These are phyloP conservation scores for Oplegnathus fasciatus DNA, from an alignment of 2,113 vertebrate genomes.

Conservation along the genomic window DNA sequence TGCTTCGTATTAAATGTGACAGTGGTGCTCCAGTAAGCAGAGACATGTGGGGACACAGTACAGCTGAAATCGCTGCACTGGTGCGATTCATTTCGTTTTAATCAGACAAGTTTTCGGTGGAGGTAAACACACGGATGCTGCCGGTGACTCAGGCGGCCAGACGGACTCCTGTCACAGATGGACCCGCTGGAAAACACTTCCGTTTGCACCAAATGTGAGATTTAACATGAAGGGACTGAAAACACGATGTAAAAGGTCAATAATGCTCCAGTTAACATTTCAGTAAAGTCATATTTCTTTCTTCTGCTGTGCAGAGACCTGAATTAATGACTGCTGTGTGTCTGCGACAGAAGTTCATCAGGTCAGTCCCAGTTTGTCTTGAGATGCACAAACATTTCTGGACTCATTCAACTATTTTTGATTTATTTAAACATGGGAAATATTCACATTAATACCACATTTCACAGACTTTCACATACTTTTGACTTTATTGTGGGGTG, in stretches of 20 bases:
- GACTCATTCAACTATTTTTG: no score
- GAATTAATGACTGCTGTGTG: no score
- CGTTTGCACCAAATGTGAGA: neutral
- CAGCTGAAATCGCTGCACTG: rapidly evolving
- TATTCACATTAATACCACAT: no score
- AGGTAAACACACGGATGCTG: slow-evolving; percentile 29
- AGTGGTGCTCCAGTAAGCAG: no score
- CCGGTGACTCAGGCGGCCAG: neutral
- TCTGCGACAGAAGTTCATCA: no score
- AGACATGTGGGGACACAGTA: neutral
- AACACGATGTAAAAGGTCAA: rapidly evolving
- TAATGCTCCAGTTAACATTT: neutral
- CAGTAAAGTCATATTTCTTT: no score
- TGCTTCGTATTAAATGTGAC: rapidly evolving
- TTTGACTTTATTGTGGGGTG: no score
- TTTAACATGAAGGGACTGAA: neutral
- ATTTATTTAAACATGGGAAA: no score
- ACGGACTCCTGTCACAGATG: neutral
- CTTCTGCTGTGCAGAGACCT: no score
- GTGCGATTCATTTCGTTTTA: neutral
- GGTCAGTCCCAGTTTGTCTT: no score
- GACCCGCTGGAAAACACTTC: neutral
- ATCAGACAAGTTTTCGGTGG: neutral
- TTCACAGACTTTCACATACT: no score
- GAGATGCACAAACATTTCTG: no score